Evolutionary conservation across 2,888 invertebrate species (phyloP).

Genomic region (Xestia c-nigrum): DNA sequence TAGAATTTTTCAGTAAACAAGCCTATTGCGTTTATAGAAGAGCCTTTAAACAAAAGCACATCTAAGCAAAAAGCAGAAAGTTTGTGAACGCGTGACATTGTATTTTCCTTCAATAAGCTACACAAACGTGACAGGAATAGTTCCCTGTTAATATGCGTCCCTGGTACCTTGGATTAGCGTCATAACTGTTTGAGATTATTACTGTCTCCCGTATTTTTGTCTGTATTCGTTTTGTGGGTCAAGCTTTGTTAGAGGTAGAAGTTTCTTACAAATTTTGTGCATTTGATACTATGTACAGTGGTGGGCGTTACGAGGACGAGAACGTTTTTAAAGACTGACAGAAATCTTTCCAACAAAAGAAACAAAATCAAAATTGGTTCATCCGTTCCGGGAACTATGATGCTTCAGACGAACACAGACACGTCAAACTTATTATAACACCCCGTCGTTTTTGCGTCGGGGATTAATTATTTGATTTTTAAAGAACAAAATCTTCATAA

Average conservation of each 20-base stretch:
- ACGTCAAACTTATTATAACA: too few relatives aligned
- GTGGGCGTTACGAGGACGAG: too few relatives aligned
- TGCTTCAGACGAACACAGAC: too few relatives aligned
- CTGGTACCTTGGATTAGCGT: conserved; percentile 57
- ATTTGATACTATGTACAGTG: too few relatives aligned
- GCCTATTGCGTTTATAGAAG: background rate
- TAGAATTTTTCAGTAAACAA: too few relatives aligned
- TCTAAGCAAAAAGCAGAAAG: conserved; percentile 60
- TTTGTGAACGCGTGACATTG: conserved; percentile 63
- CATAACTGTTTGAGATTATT: conserved; percentile 53
- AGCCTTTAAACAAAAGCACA: conserved; percentile 23
- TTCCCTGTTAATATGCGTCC: conserved; percentile 55
- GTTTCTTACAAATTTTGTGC: background rate
- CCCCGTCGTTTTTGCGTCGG: too few relatives aligned
- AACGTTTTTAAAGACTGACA: too few relatives aligned
- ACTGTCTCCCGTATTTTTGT: conserved; percentile 39
- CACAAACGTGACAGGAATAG: conserved; percentile 68
- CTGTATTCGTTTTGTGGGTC: conserved; percentile 21
- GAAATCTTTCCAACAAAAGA: too few relatives aligned
- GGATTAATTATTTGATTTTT: too few relatives aligned
- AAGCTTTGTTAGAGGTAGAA: conserved; percentile 11
- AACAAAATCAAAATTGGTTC: too few relatives aligned
- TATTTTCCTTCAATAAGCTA: conserved; percentile 74
- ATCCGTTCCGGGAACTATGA: too few relatives aligned
- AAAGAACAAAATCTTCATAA: too few relatives aligned